Conservation (phyloP, 35 echinoderm and acorn worm genomes). For the Hemicentrotus pulcherrimus region DNA sequence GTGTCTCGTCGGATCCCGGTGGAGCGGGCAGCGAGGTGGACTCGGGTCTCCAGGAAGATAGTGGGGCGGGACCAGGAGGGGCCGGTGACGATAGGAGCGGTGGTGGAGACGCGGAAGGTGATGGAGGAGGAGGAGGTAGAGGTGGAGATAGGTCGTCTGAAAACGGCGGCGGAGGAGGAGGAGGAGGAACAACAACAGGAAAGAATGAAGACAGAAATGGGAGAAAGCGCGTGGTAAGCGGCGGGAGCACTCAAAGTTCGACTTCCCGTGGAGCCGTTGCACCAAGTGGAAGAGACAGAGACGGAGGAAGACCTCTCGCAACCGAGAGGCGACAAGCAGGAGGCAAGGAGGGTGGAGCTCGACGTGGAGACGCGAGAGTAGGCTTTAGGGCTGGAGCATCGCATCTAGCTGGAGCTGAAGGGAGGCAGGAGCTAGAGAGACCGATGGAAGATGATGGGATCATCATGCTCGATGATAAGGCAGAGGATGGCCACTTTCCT, state of each 20-base stretch:
- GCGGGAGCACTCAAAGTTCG: background rate
- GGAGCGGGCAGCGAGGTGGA: conserved; percentile 40
- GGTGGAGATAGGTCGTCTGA: background rate
- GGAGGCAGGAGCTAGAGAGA: background rate
- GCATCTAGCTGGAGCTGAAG: background rate
- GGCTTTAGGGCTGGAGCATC: background rate
- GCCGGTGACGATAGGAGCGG: background rate
- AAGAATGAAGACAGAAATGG: background rate
- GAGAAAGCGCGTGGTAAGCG: background rate
- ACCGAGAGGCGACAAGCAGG: background rate
- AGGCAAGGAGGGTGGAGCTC: background rate
- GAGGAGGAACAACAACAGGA: background rate
- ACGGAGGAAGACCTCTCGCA: background rate
- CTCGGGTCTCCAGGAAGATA: conserved; percentile 45
- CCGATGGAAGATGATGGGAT: background rate
- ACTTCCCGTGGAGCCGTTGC: background rate
- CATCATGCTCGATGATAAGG: conserved; percentile 20
- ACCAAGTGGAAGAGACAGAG: background rate
- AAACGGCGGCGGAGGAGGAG: background rate
- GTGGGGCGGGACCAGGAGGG: background rate
- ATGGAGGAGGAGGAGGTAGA: background rate
- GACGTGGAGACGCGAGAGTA: background rate
- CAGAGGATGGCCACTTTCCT: background rate
- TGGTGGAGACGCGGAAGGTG: background rate
- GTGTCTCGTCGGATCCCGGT: conserved; percentile 40